Evolutionary conservation across 2,113 vertebrate species (phyloP).

Genomic region (Pterocles gutturalis): DNA sequence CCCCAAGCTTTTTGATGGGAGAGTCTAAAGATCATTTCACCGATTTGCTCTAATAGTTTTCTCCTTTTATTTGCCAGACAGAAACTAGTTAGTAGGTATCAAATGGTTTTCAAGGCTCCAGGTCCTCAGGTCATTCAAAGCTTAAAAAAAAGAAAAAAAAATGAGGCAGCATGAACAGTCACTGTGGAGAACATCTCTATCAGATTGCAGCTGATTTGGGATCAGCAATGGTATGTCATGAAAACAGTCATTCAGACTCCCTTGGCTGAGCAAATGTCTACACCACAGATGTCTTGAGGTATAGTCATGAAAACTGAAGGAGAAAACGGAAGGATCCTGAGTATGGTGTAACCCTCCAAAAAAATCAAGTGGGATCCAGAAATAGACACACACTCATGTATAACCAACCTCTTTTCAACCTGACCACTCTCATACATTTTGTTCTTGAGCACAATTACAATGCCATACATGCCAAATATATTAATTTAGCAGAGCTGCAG

Average conservation of each 20-base stretch:
- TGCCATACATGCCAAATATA: background rate
- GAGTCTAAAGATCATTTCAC: background rate
- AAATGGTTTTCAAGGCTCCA: background rate
- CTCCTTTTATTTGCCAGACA: background rate
- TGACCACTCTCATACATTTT: background rate
- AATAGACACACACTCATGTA: background rate
- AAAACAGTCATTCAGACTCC: background rate
- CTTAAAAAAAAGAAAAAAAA: background rate
- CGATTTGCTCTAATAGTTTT: background rate
- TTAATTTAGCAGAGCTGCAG: background rate
- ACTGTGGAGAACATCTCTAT: background rate
- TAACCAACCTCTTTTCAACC: background rate
- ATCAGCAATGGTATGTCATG: background rate
- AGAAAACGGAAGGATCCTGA: background rate
- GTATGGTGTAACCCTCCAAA: rapidly evolving
- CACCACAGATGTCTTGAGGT: background rate
- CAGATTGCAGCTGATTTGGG: background rate
- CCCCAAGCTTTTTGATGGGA: background rate
- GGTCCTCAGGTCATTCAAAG: background rate
- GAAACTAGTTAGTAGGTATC: background rate
- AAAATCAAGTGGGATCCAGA: background rate
- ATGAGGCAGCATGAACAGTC: background rate
- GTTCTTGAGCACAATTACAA: background rate
- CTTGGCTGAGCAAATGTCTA: background rate
- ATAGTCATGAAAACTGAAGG: background rate